A percentile compares a stretch with the other conserved stretches of the same genome.
Evolutionary conservation across 2,888 invertebrate genomes (phyloP).

Genomic region (Platerodrilus igneus): DNA sequence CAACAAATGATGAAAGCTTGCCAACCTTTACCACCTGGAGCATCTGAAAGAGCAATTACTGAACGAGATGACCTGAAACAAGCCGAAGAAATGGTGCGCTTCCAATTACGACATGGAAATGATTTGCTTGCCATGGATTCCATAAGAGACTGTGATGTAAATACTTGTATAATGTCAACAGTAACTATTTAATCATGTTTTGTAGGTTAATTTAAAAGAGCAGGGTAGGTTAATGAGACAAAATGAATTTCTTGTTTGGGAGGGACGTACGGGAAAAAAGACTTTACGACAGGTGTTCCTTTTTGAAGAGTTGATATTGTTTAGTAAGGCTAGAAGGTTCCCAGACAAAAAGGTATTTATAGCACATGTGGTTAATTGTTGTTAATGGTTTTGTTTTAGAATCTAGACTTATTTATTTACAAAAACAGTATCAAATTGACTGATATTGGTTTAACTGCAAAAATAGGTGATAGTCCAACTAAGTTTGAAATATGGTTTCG

Average conservation of each 20-base stretch:
- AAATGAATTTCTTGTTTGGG: conserved; percentile 87
- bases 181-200: conserved; percentile 2
- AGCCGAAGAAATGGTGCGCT: conserved; percentile 91
- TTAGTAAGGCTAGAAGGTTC: conserved; percentile 81
- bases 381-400: conserved; percentile 59
- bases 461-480: conserved; percentile 77
- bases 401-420: conserved; percentile 87
- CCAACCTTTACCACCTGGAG: conserved; percentile 44
- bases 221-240: conserved; percentile 88
- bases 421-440: conserved; percentile 93
- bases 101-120: conserved; percentile 89
- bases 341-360: conserved; percentile 84
- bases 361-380: too few relatives aligned
- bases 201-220: conserved; percentile 81
- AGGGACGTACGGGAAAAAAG: conserved; percentile 73
- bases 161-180: conserved; percentile 36
- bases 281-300: conserved; percentile 79
- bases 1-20: conserved; percentile 91
- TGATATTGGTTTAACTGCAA: conserved; percentile 89
- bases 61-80: conserved; percentile 72
- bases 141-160: conserved; percentile 85
- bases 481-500: conserved; percentile 96
- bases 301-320: conserved; percentile 89
- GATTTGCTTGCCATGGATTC: conserved; percentile 94
- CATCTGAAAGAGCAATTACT: conserved; percentile 47